Percentiles rank a stretch among this genome's conserved stretches.
phyloP scores from a whole-genome alignment of 1,140 invertebrate species.

The Drosophila kanapiae region DNA sequence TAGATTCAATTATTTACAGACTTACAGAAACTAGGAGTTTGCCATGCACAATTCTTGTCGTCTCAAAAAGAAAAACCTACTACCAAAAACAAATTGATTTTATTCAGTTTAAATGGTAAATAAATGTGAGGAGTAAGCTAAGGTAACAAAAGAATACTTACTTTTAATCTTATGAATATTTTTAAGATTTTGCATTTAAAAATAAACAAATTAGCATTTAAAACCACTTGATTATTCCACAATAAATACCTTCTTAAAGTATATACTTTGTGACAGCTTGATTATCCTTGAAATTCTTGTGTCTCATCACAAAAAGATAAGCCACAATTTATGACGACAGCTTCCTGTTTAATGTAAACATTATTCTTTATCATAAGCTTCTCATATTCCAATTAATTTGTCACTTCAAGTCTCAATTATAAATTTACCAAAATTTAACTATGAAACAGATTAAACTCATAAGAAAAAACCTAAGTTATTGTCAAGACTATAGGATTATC shows the following conservation, averaged over 20 bases:
- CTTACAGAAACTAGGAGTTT: constrained; percentile 13
- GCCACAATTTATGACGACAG: constrained; percentile 18
- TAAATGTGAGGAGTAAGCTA: not conserved
- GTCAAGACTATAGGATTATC: not conserved
- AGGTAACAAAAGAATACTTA: no score
- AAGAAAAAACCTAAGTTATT: not conserved
- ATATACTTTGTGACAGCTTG: constrained; percentile 7
- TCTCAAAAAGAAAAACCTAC: not conserved
- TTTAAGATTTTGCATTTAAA: no score
- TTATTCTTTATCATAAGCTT: constrained; percentile 8
- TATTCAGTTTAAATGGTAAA: not conserved
- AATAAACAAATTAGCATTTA: no score
- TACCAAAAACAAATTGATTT: not conserved
- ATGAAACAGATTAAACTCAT: not conserved
- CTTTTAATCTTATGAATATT: no score
- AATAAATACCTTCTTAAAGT: not conserved
- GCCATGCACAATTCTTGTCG: not conserved
- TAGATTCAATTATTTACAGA: constrained; percentile 39
- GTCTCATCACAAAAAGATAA: constrained; percentile 13
- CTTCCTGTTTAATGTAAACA: constrained; percentile 6
- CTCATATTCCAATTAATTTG: not conserved
- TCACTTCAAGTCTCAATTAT: not conserved
- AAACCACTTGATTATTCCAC: not conserved
- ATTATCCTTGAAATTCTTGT: constrained; percentile 17
- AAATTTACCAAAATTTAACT: constrained; percentile 5